These are phyloP conservation scores for Thalpophila matura DNA, from an alignment of 2,888 invertebrate species.

Conservation along the genomic window DNA sequence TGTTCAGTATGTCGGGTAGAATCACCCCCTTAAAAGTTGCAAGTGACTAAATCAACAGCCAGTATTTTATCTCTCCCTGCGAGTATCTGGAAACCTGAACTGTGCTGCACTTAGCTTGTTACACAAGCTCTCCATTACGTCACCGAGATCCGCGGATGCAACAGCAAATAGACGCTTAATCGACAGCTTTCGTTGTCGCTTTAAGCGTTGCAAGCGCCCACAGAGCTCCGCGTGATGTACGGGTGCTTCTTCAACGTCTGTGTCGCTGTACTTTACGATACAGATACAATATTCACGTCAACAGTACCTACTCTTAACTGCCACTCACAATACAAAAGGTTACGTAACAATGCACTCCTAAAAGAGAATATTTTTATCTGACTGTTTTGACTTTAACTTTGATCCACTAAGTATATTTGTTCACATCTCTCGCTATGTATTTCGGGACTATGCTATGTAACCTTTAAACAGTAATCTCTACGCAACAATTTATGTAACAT, in stretches of 20 bases:
- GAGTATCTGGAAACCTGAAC: background rate
- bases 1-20: no score
- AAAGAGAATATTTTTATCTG: background rate
- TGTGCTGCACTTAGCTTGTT: conserved; percentile 32
- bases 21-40: no score
- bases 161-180: conserved; percentile 19
- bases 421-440: background rate
- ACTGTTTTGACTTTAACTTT: background rate
- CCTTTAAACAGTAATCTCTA: conserved; percentile 34
- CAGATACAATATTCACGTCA: conserved; percentile 14
- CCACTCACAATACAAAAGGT: background rate
- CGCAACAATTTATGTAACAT: conserved; percentile 39
- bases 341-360: conserved; percentile 1
- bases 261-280: background rate
- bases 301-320: conserved; percentile 7
- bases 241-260: background rate
- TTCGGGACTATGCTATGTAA: conserved; percentile 5
- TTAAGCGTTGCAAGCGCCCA: background rate
- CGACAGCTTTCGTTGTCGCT: conserved; percentile 2
- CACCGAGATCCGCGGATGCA: background rate
- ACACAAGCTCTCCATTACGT: conserved; percentile 5
- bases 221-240: background rate
- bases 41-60: no score
- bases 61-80: no score
- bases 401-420: background rate